Percentiles rank a stretch among this genome's conserved stretches.
phyloP scores from a whole-genome alignment of 2,797 vertebrate genomes.

The Siniperca scherzeri region DNA sequence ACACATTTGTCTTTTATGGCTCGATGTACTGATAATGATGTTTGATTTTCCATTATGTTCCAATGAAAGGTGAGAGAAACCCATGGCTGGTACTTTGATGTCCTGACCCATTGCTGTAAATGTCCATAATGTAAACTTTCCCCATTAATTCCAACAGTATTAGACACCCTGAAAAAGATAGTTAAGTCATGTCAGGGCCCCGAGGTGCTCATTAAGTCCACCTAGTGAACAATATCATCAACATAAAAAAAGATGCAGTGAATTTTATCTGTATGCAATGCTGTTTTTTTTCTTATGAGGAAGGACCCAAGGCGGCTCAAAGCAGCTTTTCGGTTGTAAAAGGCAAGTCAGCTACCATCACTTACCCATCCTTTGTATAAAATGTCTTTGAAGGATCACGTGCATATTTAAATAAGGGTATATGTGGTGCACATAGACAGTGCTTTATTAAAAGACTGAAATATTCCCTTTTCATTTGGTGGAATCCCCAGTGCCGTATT shows the following conservation, averaged over 20 bases:
- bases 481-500: conserved; percentile 77
- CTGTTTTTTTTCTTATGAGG: conserved; percentile 65
- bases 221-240: conserved; percentile 68
- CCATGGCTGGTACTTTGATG: conserved; percentile 50
- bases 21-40: conserved; percentile 83
- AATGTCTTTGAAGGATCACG: conserved; percentile 73
- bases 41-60: conserved; percentile 85
- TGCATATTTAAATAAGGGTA: conserved; percentile 74
- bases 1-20: conserved; percentile 81
- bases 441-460: conserved; percentile 83
- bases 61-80: conserved; percentile 76
- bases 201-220: conserved; percentile 73
- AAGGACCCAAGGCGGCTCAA: conserved; percentile 60
- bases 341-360: conserved; percentile 67
- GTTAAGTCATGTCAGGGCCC: conserved; percentile 56
- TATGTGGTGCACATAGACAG: conserved; percentile 67
- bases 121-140: conserved; percentile 67
- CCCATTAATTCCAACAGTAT: conserved; percentile 61
- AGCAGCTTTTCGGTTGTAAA: conserved; percentile 72
- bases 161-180: conserved; percentile 54
- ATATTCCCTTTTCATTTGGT: conserved; percentile 81
- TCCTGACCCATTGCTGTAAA: conserved; percentile 67
- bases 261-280: conserved; percentile 66
- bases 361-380: conserved; percentile 70
- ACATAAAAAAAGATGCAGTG: conserved; percentile 67